A percentile compares a stretch with the other conserved stretches of the same genome.
Conservation (phyloP, 2,888 invertebrate species). For the Eurytoma adleriae region DNA sequence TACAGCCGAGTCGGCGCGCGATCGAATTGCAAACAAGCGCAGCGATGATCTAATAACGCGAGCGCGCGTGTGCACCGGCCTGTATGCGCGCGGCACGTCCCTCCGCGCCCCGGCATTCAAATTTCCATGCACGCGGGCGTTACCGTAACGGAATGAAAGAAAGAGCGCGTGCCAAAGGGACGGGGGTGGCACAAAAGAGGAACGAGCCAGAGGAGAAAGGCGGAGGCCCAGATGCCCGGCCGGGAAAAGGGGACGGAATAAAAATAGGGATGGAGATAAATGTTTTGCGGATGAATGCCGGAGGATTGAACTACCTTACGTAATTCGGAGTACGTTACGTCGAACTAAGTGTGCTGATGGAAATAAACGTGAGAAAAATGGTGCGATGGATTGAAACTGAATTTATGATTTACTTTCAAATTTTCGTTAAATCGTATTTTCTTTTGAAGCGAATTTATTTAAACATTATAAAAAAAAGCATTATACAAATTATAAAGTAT, state of each 20-base stretch:
- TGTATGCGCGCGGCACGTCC: neutral
- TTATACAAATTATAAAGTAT: too few relatives aligned
- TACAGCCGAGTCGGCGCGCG: slow-evolving; percentile 41
- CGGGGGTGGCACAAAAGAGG: slow-evolving; percentile 5
- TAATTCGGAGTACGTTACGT: too few relatives aligned
- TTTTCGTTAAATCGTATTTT: too few relatives aligned
- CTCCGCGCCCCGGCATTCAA: slow-evolving; percentile 26
- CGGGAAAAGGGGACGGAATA: neutral
- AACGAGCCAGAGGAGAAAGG: neutral
- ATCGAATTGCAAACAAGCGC: slow-evolving; percentile 58
- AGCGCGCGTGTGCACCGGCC: neutral
- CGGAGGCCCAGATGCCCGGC: neutral
- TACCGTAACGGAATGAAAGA: slow-evolving; percentile 38
- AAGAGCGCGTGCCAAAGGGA: neutral
- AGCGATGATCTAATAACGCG: slow-evolving; percentile 60
- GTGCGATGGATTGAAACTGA: too few relatives aligned
- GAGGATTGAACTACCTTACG: too few relatives aligned
- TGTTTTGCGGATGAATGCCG: neutral
- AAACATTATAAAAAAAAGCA: too few relatives aligned
- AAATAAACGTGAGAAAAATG: too few relatives aligned
- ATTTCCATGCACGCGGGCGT: slow-evolving; percentile 42
- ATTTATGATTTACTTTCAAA: too few relatives aligned
- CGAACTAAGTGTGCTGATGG: too few relatives aligned
- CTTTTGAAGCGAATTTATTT: too few relatives aligned
- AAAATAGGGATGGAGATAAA: slow-evolving; percentile 6